Evolutionary conservation across 2,797 vertebrate genomes (phyloP).

Genomic region (Eupleurogrammus muticus): DNA sequence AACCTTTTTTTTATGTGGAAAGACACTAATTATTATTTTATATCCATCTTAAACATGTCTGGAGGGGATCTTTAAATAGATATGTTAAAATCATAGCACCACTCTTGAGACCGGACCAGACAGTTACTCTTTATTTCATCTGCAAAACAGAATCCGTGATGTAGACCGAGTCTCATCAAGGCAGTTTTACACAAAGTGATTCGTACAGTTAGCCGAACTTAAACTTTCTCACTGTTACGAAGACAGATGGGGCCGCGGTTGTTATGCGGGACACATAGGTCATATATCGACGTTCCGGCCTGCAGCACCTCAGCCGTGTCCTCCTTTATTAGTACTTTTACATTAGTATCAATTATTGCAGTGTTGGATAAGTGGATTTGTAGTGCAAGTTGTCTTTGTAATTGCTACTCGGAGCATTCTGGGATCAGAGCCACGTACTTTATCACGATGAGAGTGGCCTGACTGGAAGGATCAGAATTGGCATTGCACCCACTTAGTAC

Average conservation of each 20-base stretch:
- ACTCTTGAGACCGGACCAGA: background rate
- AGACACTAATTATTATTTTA: too few relatives aligned
- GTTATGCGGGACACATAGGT: slow-evolving; percentile 12
- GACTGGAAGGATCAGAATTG: slow-evolving; percentile 53
- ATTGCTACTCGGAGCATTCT: slow-evolving; percentile 54
- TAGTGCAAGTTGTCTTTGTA: slow-evolving; percentile 55
- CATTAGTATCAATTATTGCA: slow-evolving; percentile 56
- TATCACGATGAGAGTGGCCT: slow-evolving; percentile 55
- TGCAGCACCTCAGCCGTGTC: background rate
- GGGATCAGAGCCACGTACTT: slow-evolving; percentile 60
- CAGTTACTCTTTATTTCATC: background rate
- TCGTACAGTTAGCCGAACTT: background rate
- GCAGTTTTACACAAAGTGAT: slow-evolving; percentile 1
- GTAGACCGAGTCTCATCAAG: background rate
- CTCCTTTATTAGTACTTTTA: slow-evolving; percentile 36
- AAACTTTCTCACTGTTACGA: background rate
- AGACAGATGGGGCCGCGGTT: background rate
- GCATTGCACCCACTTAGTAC: slow-evolving; percentile 51
- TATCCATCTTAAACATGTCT: too few relatives aligned
- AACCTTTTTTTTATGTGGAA: too few relatives aligned
- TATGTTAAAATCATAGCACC: background rate
- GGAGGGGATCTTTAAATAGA: too few relatives aligned
- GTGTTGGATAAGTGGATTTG: slow-evolving; percentile 27
- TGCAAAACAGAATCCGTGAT: background rate
- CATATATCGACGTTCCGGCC: background rate